phyloP scores from a whole-genome alignment of 2,797 vertebrate genomes.

The Urocyon cinereoargenteus region DNA sequence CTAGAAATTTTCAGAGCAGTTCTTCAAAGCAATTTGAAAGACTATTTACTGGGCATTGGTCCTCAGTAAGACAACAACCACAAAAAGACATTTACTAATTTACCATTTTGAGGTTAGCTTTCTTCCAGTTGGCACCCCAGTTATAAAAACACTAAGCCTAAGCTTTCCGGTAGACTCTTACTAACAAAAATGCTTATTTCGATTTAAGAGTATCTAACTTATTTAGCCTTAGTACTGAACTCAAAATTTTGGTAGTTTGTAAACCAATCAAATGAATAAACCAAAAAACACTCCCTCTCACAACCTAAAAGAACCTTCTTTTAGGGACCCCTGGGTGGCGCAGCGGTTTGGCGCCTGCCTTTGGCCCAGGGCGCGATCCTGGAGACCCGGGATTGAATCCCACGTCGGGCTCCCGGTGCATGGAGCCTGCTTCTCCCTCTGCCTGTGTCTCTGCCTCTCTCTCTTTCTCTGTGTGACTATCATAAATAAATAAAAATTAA shows the following conservation, averaged over 20 bases:
- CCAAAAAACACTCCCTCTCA: background rate
- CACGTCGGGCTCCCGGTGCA: no score
- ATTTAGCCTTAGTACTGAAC: background rate
- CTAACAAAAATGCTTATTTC: background rate
- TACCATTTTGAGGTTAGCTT: background rate
- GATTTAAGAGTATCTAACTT: background rate
- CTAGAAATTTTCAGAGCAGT: background rate
- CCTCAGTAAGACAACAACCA: background rate
- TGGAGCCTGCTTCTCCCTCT: no score
- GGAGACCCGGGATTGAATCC: no score
- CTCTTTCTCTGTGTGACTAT: no score
- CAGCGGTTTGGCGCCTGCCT: no score
- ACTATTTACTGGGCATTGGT: background rate
- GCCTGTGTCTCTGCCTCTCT: no score
- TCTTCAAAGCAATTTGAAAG: background rate
- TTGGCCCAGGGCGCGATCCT: no score
- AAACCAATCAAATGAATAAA: background rate
- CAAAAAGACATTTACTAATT: background rate
- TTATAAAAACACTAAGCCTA: background rate
- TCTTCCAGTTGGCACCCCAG: background rate
- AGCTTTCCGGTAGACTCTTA: background rate
- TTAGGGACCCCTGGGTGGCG: no score
- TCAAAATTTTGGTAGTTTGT: background rate
- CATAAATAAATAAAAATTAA: no score
- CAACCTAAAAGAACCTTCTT: background rate